A percentile compares a stretch with the other conserved stretches of the same genome.
Conservation (phyloP, 2,888 invertebrate species). For the Bruchidius siliquastri region DNA sequence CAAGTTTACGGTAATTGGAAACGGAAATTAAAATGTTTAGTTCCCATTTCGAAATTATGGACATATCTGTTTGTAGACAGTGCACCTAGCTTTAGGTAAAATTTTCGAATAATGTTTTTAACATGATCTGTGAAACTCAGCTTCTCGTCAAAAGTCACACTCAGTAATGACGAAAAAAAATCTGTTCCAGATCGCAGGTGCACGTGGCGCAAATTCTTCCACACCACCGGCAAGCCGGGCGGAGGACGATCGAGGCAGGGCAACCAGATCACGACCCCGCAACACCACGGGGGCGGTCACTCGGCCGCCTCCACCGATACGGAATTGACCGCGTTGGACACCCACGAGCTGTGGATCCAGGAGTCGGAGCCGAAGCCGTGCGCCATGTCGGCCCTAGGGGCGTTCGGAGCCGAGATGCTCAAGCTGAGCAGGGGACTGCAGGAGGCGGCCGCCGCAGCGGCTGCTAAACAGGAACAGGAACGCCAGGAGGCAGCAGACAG, state of each 20-base stretch:
- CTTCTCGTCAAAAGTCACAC: too few relatives aligned
- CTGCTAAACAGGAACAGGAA: slow-evolving; percentile 9
- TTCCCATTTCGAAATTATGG: too few relatives aligned
- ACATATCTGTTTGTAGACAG: too few relatives aligned
- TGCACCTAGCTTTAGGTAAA: too few relatives aligned
- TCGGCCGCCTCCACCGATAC: slow-evolving; percentile 80
- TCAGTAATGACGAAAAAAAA: too few relatives aligned
- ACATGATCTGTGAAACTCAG: too few relatives aligned
- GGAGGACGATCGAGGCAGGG: slow-evolving; percentile 1
- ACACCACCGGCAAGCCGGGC: slow-evolving; percentile 24
- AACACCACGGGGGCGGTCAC: slow-evolving; percentile 35
- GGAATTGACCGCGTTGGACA: slow-evolving; percentile 77
- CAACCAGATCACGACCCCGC: slow-evolving; percentile 28
- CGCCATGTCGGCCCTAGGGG: slow-evolving; percentile 79
- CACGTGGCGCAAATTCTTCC: slow-evolving; percentile 66
- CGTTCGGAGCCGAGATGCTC: slow-evolving; percentile 83
- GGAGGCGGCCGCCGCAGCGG: slow-evolving; percentile 58
- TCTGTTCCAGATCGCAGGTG: slow-evolving; percentile 74
- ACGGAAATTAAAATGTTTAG: too few relatives aligned
- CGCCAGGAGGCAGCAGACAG: slow-evolving; percentile 8
- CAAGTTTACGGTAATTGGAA: too few relatives aligned
- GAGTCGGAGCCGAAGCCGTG: slow-evolving; percentile 69
- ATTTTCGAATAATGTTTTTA: too few relatives aligned
- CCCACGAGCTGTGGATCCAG: slow-evolving; percentile 75
- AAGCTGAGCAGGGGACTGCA: slow-evolving; percentile 70